A percentile compares a stretch with the other conserved stretches of the same genome.
phyloP scores from a whole-genome alignment of 2,888 invertebrate genomes.

The Pristionchus mayeri region DNA sequence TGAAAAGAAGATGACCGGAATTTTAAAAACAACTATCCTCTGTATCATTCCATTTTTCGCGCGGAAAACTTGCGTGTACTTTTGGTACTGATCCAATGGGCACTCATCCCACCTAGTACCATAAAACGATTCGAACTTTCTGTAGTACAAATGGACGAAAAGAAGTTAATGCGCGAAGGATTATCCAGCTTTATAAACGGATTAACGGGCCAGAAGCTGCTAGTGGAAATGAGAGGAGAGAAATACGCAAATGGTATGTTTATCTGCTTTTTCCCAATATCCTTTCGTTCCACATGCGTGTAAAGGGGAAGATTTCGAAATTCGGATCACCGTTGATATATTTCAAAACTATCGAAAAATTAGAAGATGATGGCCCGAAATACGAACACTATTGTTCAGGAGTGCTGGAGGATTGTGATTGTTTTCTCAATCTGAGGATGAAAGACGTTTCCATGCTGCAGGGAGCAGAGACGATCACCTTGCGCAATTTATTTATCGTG shows the following conservation, averaged over 20 bases:
- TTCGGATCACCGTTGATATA: too few species aligned
- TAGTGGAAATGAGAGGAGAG: conserved; percentile 19
- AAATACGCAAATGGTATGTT: conserved; percentile 4
- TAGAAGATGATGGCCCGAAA: too few species aligned
- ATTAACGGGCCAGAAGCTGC: neutral
- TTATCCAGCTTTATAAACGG: conserved; percentile 5
- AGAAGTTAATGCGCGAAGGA: conserved; percentile 3
- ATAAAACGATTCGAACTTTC: too few species aligned
- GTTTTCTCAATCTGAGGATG: conserved; percentile 17
- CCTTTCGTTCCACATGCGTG: too few species aligned
- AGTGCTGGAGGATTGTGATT: conserved; percentile 25
- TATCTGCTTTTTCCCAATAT: neutral
- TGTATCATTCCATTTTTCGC: too few species aligned
- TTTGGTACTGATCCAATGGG: too few species aligned
- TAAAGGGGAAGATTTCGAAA: too few species aligned
- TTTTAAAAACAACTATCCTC: too few species aligned
- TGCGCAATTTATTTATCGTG: conserved; percentile 17
- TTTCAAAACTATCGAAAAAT: too few species aligned
- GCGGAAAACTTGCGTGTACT: too few species aligned
- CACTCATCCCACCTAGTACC: too few species aligned
- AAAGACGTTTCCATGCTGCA: neutral
- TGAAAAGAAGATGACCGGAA: too few species aligned
- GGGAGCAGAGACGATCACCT: neutral
- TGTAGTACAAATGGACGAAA: neutral
- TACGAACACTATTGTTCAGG: neutral